phyloP scores from a whole-genome alignment of 1,140 invertebrate genomes.

The Diorhabda sublineata region DNA sequence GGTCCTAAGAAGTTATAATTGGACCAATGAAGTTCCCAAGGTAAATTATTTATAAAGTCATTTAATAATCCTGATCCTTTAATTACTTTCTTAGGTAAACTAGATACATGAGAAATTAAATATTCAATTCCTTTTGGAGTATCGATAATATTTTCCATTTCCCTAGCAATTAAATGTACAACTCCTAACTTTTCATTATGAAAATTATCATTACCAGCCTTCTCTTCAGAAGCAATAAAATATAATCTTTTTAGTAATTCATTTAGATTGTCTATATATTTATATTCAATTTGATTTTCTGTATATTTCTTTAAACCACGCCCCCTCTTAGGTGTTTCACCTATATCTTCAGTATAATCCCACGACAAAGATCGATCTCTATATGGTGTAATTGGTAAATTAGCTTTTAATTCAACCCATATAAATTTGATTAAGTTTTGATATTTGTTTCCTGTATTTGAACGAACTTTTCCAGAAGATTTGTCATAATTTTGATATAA shows the following conservation, averaged over 20 bases:
- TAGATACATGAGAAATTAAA: slow-evolving; percentile 46
- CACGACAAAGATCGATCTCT: slow-evolving; percentile 1
- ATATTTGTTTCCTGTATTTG: slow-evolving; percentile 8
- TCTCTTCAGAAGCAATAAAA: slow-evolving; percentile 28
- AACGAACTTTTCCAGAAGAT: slow-evolving; percentile 1
- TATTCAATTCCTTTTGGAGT: slow-evolving; percentile 19
- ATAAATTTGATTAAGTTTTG: slow-evolving; percentile 6
- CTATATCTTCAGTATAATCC: slow-evolving; percentile 3
- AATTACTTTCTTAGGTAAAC: slow-evolving; percentile 50
- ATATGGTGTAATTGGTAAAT: background rate
- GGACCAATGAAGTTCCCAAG: slow-evolving; percentile 48
- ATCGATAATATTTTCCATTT: slow-evolving; percentile 24
- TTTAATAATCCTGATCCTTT: slow-evolving; percentile 34
- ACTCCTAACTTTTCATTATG: slow-evolving; percentile 27
- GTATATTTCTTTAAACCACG: slow-evolving; percentile 16
- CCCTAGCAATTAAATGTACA: slow-evolving; percentile 18
- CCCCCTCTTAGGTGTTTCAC: slow-evolving; percentile 5
- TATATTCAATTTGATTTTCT: slow-evolving; percentile 32
- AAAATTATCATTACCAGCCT: slow-evolving; percentile 26
- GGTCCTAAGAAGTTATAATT: slow-evolving; percentile 48
- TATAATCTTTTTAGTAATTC: slow-evolving; percentile 35
- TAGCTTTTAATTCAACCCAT: slow-evolving; percentile 7
- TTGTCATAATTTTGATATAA: slow-evolving; percentile 5
- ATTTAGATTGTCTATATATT: slow-evolving; percentile 30
- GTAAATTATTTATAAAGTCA: slow-evolving; percentile 45